These are phyloP conservation scores for Seladonia tumulorum DNA, from an alignment of 2,888 invertebrate genomes.

Conservation along the genomic window DNA sequence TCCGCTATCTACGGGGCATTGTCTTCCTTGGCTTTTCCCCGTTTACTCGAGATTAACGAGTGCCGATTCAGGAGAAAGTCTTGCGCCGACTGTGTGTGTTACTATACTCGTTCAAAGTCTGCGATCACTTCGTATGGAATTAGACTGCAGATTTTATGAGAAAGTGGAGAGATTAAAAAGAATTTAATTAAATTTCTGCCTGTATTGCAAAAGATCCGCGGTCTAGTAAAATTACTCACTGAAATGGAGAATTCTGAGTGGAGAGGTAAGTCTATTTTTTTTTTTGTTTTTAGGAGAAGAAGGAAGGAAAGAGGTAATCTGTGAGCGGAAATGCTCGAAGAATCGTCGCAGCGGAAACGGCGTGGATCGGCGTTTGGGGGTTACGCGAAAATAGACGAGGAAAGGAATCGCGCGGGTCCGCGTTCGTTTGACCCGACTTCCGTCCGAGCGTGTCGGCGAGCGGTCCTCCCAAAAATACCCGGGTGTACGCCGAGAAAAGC, in stretches of 20 bases:
- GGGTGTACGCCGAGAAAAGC: constrained; percentile 15
- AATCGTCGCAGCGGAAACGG: not conserved
- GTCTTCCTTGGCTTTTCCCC: not conserved
- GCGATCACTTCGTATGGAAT: not conserved
- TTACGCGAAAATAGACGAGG: constrained; percentile 7
- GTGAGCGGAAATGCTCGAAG: constrained; percentile 1
- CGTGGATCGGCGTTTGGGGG: not conserved
- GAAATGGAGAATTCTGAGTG: too few relatives aligned
- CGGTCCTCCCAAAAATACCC: constrained; percentile 39
- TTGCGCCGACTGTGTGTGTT: not conserved
- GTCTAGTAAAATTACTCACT: too few relatives aligned
- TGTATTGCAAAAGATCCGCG: too few relatives aligned
- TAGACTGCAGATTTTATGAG: not conserved
- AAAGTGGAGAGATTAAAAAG: too few relatives aligned
- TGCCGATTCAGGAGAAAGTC: not conserved
- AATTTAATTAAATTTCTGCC: too few relatives aligned
- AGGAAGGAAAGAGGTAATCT: not conserved
- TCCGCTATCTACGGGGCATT: not conserved
- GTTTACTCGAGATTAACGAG: not conserved
- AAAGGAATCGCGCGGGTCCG: not conserved
- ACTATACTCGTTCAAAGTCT: not conserved
- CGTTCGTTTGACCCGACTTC: constrained; percentile 4
- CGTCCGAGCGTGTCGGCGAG: constrained; percentile 27
- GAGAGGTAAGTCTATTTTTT: too few relatives aligned
- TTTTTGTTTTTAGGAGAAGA: not conserved